Evolutionary conservation across 2,113 vertebrate species (phyloP), one percentile per base, ranked within the genome.

Genomic region (Pangasianodon gigas): DNA sequence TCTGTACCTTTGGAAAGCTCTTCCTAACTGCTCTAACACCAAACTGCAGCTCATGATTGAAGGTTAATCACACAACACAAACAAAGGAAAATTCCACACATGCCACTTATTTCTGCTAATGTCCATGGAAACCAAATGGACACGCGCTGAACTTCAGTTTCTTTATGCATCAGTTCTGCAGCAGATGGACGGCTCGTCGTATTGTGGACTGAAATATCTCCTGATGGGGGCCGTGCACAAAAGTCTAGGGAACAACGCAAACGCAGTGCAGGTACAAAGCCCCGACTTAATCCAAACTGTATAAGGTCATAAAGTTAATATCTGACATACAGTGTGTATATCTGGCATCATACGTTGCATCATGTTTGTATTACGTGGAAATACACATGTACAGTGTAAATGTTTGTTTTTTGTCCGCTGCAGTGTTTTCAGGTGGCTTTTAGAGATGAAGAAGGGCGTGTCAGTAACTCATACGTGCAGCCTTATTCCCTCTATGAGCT

Each of bases 11-110:
- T 99, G 98, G 98, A 99, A 99, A 93, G 98, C 98, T 10, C 97
- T 99, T 79, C 97, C 96, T 26, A 99, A 99, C 95, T 99, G 98
- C 91, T 98, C 98, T 75, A 94, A 97, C 10, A 96, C 97, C 0
- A 99, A 98, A 92, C 96, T 99, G 48, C 98, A 99, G 93, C 97
- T 96, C 48, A 99, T 99, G 98, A 98, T 97, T 89, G 97, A 99
- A 96, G 98, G 98, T 99, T 21, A 93, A 79, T 37, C 13, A 10
- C 11, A 52, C 24, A 67, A 46, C 80, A 81, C 2, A 21, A 54
- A 52, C 26, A 51, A 51, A 51, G 8, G 26, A 80, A 58, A 32
- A 83, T 52, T 5, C 29, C n/a, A 56, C 3, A 41, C 4, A 21
- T 7, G n/a, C 7, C 6, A 56, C 1, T 37, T 19, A 3, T 48